Conservation (phyloP, 2,113 vertebrate species). For the Trematocara macrostoma region DNA sequence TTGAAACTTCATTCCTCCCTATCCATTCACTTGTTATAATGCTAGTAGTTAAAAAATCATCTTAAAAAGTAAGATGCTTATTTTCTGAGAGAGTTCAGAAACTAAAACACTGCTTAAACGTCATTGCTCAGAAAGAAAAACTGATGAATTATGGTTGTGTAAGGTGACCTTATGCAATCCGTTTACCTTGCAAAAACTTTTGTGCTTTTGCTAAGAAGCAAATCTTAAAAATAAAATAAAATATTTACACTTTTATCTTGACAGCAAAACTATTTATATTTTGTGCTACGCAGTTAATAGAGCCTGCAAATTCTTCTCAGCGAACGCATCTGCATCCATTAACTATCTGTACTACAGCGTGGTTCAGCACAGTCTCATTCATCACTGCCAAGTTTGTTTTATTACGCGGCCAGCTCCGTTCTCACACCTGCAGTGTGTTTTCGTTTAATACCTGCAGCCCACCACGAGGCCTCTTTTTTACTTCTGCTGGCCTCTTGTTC, state of each 20-base stretch:
- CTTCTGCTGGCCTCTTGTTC: not conserved
- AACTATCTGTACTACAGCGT: not conserved
- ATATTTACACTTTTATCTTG: conserved; percentile 1
- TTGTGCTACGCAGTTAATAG: not conserved
- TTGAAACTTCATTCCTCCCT: not conserved
- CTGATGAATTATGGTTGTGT: not conserved
- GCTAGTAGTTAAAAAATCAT: not conserved
- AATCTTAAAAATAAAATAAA: not conserved
- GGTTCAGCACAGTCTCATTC: conserved; percentile 4
- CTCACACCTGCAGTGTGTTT: conserved; percentile 34
- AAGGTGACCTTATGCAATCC: not conserved
- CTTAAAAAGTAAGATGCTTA: not conserved
- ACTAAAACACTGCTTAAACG: not conserved
- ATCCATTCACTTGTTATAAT: not conserved
- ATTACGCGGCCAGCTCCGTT: not conserved
- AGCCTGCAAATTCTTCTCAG: not conserved
- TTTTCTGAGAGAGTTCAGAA: not conserved
- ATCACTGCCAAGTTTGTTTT: conserved; percentile 21
- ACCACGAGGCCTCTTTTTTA: not conserved
- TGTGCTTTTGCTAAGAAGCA: not conserved
- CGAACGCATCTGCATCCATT: not conserved
- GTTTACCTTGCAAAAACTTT: not conserved
- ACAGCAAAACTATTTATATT: conserved; percentile 27
- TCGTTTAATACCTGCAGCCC: not conserved
- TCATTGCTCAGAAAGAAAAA: not conserved